Conservation (phyloP, 2,888 invertebrate species). For the Ophion slaviceki region DNA sequence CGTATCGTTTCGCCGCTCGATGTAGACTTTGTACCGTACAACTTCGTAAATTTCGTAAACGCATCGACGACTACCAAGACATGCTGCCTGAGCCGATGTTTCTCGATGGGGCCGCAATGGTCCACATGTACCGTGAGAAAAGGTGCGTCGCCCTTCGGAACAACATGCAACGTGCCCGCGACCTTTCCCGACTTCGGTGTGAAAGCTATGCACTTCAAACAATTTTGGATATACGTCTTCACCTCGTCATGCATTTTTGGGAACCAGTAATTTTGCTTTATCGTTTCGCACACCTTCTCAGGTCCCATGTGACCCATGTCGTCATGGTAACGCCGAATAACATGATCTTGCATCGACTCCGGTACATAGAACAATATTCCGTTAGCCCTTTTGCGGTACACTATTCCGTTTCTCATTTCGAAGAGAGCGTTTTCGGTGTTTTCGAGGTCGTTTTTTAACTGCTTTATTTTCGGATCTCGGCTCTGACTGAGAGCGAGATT, state of each 20-base stretch:
- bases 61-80: conserved; percentile 59
- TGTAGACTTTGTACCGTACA: conserved; percentile 46
- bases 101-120: conserved; percentile 55
- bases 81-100: conserved; percentile 40
- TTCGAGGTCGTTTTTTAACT: conserved; percentile 66
- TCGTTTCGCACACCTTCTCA: conserved; percentile 60
- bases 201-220: conserved; percentile 67
- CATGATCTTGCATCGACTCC: conserved; percentile 47
- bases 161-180: conserved; percentile 60
- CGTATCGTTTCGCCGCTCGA: conserved; percentile 42
- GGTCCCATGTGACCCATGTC: conserved; percentile 65
- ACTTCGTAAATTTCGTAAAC: conserved; percentile 58
- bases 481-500: conserved; percentile 61
- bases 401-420: conserved; percentile 66
- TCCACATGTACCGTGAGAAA: conserved; percentile 66
- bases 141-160: conserved; percentile 63
- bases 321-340: conserved; percentile 65
- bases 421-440: conserved; percentile 44
- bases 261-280: conserved; percentile 62
- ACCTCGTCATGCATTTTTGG: conserved; percentile 51
- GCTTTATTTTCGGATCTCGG: conserved; percentile 44
- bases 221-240: conserved; percentile 49
- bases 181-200: conserved; percentile 55
- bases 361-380: conserved; percentile 67
- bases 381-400: conserved; percentile 59